phyloP scores from a whole-genome alignment of 2,888 invertebrate genomes.

The Chironomus tentans region DNA sequence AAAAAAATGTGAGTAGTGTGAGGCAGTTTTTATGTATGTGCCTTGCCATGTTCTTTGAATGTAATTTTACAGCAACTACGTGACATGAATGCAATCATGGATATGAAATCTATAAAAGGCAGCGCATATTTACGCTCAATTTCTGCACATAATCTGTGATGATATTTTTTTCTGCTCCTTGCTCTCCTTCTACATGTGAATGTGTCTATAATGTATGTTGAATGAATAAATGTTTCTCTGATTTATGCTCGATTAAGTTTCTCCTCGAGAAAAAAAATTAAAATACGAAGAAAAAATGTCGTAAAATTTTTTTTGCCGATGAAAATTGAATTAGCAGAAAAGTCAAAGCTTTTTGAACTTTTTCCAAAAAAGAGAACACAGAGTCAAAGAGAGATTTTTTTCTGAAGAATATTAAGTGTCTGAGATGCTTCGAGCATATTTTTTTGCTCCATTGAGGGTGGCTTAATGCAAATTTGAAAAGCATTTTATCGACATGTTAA shows the following conservation, averaged over 20 bases:
- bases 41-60: conserved; percentile 1
- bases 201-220: no score
- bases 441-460: not conserved
- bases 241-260: conserved; percentile 20
- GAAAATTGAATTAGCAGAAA: not conserved
- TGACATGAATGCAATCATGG: conserved; percentile 19
- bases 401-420: not conserved
- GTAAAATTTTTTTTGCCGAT: not conserved
- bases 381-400: not conserved
- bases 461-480: not conserved
- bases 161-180: not conserved
- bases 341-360: not conserved
- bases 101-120: conserved; percentile 2
- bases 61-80: conserved; percentile 18
- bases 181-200: not conserved
- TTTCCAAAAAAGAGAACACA: not conserved
- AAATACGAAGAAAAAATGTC: not conserved
- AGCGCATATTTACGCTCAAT: conserved; percentile 10
- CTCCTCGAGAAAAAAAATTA: not conserved
- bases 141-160: conserved; percentile 20
- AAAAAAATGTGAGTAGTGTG: no score
- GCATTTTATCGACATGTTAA: not conserved
- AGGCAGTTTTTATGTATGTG: not conserved
- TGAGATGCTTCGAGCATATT: not conserved
- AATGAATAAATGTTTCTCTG: not conserved